A percentile compares a stretch with the other conserved stretches of the same genome.
Evolutionary conservation across 1,140 invertebrate genomes (phyloP).

Genomic region (Oryctes rhinoceros): DNA sequence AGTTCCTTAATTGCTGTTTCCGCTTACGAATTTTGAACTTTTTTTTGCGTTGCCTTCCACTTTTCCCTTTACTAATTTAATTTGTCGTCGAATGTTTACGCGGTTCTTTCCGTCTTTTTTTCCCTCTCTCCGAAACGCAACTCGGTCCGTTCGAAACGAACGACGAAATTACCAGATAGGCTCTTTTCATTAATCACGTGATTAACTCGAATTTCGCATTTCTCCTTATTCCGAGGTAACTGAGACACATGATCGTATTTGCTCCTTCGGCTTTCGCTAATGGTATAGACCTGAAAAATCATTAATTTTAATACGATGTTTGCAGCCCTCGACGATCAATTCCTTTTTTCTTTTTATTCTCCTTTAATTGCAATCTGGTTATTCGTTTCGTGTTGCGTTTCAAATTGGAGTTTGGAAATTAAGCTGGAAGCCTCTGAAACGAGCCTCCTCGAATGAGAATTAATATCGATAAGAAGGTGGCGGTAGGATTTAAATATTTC

Average conservation of each 20-base stretch:
- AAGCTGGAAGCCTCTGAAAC: no score
- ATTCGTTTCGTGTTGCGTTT: no score
- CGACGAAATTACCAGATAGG: conserved; percentile 20
- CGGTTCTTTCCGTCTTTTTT: background rate
- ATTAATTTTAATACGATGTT: conserved; percentile 20
- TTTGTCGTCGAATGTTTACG: conserved; percentile 24
- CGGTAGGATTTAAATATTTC: no score
- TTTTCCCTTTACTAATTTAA: conserved; percentile 33
- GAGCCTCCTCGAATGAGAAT: no score
- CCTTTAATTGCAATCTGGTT: no score
- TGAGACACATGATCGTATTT: conserved; percentile 34
- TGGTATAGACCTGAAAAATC: background rate
- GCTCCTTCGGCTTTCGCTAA: background rate
- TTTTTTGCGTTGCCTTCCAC: background rate
- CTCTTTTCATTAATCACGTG: conserved; percentile 36
- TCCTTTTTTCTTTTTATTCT: no score
- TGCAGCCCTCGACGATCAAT: background rate
- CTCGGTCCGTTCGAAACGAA: conserved; percentile 9
- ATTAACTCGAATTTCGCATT: conserved; percentile 37
- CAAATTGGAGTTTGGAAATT: no score
- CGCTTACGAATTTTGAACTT: conserved; percentile 12
- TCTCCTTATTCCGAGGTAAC: conserved; percentile 22
- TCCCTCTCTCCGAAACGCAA: background rate
- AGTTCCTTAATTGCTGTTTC: conserved; percentile 21
- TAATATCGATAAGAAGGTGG: no score